These are phyloP conservation scores for Salvelinus fontinalis DNA, from an alignment of 2,113 vertebrate species.

Conservation along the genomic window DNA sequence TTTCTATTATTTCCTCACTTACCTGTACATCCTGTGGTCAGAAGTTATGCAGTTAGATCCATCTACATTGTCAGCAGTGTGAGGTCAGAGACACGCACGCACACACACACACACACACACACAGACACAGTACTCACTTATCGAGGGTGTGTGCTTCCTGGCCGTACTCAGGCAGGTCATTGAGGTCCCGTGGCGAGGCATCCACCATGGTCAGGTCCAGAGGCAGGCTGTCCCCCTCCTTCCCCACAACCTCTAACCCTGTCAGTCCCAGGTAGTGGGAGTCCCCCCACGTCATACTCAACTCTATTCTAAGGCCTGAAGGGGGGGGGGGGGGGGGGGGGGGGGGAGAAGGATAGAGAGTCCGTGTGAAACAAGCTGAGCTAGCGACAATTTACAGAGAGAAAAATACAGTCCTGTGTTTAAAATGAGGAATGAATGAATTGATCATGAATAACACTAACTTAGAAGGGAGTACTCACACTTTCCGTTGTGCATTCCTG, in stretches of 20 bases:
- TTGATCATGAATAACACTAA: no score
- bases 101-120: neutral
- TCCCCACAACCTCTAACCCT: slow-evolving; percentile 89
- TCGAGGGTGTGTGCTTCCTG: slow-evolving; percentile 85
- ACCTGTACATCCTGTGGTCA: no score
- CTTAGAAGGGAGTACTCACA: slow-evolving; percentile 73
- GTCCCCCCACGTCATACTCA: slow-evolving; percentile 91
- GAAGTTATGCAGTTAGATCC: neutral
- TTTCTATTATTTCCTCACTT: no score
- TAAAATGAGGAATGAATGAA: no score
- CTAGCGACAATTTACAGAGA: neutral
- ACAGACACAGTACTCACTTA: slow-evolving; percentile 76
- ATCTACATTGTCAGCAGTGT: no score
- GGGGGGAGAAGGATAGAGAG: neutral
- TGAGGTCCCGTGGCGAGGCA: slow-evolving; percentile 85
- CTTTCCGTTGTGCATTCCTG: slow-evolving; percentile 84
- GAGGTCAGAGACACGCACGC: no score
- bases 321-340: neutral
- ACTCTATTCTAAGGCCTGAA: slow-evolving; percentile 85
- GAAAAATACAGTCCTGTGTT: no score
- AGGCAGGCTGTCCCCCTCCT: slow-evolving; percentile 81
- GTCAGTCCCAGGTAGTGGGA: slow-evolving; percentile 90
- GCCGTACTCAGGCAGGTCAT: slow-evolving; percentile 83
- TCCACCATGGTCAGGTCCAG: slow-evolving; percentile 78
- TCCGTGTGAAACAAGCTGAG: neutral